Evolutionary conservation across 2,113 vertebrate genomes (phyloP), one percentile per base, ranked within the genome.

Genomic region (Hyperopisus bebe): DNA sequence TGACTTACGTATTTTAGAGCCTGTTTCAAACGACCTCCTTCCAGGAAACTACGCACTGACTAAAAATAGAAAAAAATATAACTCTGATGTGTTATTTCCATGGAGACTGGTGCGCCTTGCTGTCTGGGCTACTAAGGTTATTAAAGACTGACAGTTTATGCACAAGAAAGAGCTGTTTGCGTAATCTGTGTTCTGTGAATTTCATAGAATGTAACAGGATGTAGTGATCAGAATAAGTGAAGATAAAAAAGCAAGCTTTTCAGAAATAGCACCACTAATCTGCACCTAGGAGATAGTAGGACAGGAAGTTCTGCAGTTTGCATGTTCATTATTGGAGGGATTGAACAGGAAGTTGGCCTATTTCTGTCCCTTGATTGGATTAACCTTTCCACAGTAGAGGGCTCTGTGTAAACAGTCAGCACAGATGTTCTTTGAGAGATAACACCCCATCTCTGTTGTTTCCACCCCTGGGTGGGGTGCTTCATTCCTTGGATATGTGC

Each of bases 341-440:
- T 93, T 94, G 94, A 95, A 96, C 93, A 96, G 96, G 95, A 97
- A 96, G 94, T 94, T 91, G 88, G 92, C 92, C 91, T 92, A 92
- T 95, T 96, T 96, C 93, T 94, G 91, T 94, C 94, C 95, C 95
- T 92, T 94, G 95, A 95, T 93, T 96, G 93, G 93, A 95, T 95
- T 95, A 94, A 95, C 92, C 93, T 95, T 93, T 93, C 90, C 93
- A 93, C 92, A 93, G 90, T 51, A 89, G 93, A 94, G 86, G 91
- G 90, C 90, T 88, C 92, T 93, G 90, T 92, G 92, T 93, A 93
- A 94, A 96, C 94, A 91, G 88, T 6, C 92, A 92, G 92, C 93
- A 1, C 94, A 94, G 95, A 96, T 96, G 96, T 96, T 94, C 95
- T 94, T 94, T 89, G 92, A 92, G 91, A 96, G 96, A 96, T 96